Base-by-base conservation (phyloP, 2,113 vertebrate species). In the Salvelinus fontinalis region DNA sequence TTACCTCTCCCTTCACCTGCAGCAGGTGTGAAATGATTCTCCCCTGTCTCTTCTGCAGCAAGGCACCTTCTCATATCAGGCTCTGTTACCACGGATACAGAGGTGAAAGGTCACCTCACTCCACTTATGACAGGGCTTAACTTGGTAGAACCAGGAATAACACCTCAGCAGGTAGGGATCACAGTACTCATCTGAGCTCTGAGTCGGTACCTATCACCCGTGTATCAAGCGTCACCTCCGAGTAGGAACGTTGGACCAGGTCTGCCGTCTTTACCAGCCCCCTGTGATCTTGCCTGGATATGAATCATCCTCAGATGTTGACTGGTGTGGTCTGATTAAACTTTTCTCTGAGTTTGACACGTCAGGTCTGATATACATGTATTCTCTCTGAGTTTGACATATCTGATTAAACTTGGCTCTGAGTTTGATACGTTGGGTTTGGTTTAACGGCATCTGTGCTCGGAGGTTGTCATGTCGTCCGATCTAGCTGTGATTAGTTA, bases 401-500 rank as follows among this genome's bases (percentile, higher is more conserved):
- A 39, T 39, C 39, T 39, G 34, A 39, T 8, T 39, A 9, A 39
- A 39, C 39, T 39, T 39, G 7, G 39, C 39, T 39, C 39, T 44
- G 39, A 44, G 9, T 44, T 44, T 44, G 9, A 44, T 8, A 44
- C 2, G 9, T 44, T 2, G 9, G 39, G 9, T 44, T 44, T 44
- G 9, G 9, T 44, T 11, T 44, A 44, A 44, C 7, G 39, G 8
- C 39, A 11, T 11, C 8, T 9, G 39, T 44, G 39, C 8, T 44
- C 8, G 7, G 39, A 44, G 8, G 7, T 44, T 44, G 39, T 44
- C 39, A 44, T 71, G 51, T 20, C 24, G 27, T 20, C 14, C 20
- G 48, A 71, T 54, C 6, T 31, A 51, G 14, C 49, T 72, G 70
- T 57, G 70, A 72, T 72, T 31, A n/a, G 24, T 70, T 72, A 31